phyloP scores from a whole-genome alignment of 1,140 invertebrate species.

The Pogonognathellus flavescens region DNA sequence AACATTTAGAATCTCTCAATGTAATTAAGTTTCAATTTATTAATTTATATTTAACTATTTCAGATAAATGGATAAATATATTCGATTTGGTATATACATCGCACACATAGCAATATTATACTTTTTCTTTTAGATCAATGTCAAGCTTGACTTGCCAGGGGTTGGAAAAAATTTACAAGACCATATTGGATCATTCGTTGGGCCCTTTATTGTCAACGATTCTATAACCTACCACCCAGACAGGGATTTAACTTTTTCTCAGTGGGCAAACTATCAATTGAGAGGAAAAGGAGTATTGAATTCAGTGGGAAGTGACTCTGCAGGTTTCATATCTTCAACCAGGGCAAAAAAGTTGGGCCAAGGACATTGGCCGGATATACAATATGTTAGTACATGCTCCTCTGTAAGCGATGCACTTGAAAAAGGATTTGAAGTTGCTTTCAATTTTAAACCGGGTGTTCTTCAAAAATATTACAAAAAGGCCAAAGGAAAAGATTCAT shows the following conservation, averaged over 20 bases:
- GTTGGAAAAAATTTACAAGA: constrained; percentile 70
- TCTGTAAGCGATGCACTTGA: constrained; percentile 2
- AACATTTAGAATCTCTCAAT: neutral
- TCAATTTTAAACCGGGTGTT: constrained; percentile 39
- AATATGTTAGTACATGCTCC: constrained; percentile 55
- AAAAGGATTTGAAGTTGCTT: constrained; percentile 29
- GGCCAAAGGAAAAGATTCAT: constrained; percentile 54
- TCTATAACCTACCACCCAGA: constrained; percentile 82
- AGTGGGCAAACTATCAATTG: constrained; percentile 23
- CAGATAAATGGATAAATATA: neutral
- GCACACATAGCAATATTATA: too few relatives aligned
- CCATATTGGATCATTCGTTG: constrained; percentile 51
- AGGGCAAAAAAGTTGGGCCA: constrained; percentile 55
- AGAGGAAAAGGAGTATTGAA: constrained; percentile 53
- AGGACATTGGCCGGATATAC: constrained; percentile 68
- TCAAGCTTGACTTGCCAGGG: constrained; percentile 68
- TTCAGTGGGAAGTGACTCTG: neutral
- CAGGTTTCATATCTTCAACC: constrained; percentile 32
- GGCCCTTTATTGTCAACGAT: constrained; percentile 81
- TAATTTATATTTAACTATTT: neutral
- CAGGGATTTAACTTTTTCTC: constrained; percentile 48
- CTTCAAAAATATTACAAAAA: constrained; percentile 51
- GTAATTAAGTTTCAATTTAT: constrained; percentile 69
- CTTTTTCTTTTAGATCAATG: neutral
- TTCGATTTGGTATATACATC: too few relatives aligned